phyloP scores from a whole-genome alignment of 2,888 invertebrate genomes.

The Zelleria hepariella region DNA sequence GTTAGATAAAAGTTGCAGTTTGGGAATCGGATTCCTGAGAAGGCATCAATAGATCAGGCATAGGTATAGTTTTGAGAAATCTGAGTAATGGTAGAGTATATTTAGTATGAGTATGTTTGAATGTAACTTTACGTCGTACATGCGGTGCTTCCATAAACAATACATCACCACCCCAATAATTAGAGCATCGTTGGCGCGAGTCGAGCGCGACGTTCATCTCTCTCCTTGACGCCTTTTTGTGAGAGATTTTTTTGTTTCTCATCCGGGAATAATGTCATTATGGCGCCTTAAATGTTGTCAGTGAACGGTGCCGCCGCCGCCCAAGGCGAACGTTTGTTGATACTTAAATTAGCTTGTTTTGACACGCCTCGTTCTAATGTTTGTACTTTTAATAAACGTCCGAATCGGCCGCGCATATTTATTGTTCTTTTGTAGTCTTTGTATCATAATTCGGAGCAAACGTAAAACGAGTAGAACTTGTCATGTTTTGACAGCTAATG shows the following conservation, averaged over 20 bases:
- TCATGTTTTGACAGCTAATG: neutral
- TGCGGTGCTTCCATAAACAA: constrained; percentile 32
- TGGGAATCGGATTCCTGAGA: neutral
- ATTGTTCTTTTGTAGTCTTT: constrained; percentile 5
- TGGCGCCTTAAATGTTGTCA: constrained; percentile 71
- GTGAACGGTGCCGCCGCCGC: constrained; percentile 54
- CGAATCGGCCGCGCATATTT: constrained; percentile 36
- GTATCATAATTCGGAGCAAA: neutral
- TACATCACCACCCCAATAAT: constrained; percentile 52
- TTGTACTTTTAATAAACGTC: constrained; percentile 70
- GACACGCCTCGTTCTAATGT: constrained; percentile 70
- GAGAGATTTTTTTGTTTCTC: constrained; percentile 57
- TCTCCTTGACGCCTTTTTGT: constrained; percentile 64
- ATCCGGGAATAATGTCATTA: constrained; percentile 70
- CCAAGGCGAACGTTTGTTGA: constrained; percentile 71
- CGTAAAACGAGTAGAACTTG: neutral
- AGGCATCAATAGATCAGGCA: neutral
- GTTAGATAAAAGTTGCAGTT: neutral
- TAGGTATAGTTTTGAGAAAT: neutral
- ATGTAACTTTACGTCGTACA: neutral
- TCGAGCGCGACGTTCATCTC: constrained; percentile 37
- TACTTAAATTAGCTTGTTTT: constrained; percentile 72
- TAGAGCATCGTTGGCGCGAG: constrained; percentile 40
- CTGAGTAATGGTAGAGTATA: neutral
- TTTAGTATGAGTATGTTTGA: neutral